A percentile compares a stretch with the other conserved stretches of the same genome.
phyloP scores from a whole-genome alignment of 1,140 invertebrate species.

The Drosophila ercepeae region DNA sequence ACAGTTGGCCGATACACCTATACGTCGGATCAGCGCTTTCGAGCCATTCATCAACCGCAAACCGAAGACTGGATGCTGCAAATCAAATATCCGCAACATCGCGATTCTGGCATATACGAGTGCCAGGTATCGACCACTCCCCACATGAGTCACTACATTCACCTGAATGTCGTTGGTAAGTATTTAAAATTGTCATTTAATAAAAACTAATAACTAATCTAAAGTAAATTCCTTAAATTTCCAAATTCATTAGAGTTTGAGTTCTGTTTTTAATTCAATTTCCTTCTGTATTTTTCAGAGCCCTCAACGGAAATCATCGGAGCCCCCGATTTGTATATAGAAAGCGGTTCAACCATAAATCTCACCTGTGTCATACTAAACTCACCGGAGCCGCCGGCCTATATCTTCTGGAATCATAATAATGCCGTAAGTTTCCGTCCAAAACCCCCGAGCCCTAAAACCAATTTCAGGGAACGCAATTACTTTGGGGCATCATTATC shows the following conservation, averaged over 20 bases:
- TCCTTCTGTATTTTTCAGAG: conserved; percentile 87
- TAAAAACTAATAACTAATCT: too few relatives aligned
- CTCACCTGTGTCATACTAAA: conserved; percentile 95
- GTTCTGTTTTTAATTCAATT: neutral
- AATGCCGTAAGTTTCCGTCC: conserved; percentile 88
- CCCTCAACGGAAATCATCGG: conserved; percentile 95
- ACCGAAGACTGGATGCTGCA: conserved; percentile 94
- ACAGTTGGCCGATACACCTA: conserved; percentile 96
- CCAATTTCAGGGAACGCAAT: conserved; percentile 48
- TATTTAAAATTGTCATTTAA: too few relatives aligned
- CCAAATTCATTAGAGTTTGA: too few relatives aligned
- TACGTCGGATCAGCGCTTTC: conserved; percentile 94
- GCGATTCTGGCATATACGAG: conserved; percentile 93
- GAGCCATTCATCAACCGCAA: conserved; percentile 92
- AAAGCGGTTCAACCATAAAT: conserved; percentile 96
- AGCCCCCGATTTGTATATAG: conserved; percentile 94
- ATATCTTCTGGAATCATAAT: conserved; percentile 97
- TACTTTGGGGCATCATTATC: conserved; percentile 66
- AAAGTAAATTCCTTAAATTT: too few relatives aligned
- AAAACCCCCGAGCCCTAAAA: neutral
- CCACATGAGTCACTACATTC: conserved; percentile 93
- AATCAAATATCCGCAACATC: conserved; percentile 93
- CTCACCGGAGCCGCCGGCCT: conserved; percentile 95
- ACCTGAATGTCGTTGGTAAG: conserved; percentile 94
- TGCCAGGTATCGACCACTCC: conserved; percentile 95